These are phyloP conservation scores for Xestia ashworthii DNA, from an alignment of 2,888 invertebrate genomes.

Conservation along the genomic window DNA sequence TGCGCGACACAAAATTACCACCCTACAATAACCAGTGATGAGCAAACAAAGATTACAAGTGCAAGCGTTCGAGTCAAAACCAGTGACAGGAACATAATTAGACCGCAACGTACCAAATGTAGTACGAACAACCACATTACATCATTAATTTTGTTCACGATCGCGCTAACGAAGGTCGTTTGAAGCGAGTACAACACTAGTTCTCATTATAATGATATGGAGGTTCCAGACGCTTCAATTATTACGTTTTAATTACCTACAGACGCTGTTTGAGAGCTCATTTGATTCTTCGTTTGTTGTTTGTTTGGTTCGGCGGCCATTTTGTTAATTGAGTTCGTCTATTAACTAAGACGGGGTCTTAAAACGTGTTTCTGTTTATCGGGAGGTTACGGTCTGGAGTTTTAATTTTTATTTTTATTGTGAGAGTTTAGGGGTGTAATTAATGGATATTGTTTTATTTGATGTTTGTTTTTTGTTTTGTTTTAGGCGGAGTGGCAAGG, in stretches of 20 bases:
- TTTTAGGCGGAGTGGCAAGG: background rate
- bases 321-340: conserved; percentile 58
- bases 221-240: conserved; percentile 61
- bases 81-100: conserved; percentile 66
- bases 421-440: conserved; percentile 25
- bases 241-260: conserved; percentile 69
- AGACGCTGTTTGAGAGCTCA: conserved; percentile 53
- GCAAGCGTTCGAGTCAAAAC: conserved; percentile 51
- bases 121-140: conserved; percentile 58
- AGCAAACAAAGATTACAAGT: conserved; percentile 56
- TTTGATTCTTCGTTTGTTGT: conserved; percentile 55
- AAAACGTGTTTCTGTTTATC: conserved; percentile 54
- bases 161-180: conserved; percentile 65
- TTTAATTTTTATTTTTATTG: conserved; percentile 49
- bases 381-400: conserved; percentile 42
- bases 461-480: conserved; percentile 27
- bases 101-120: conserved; percentile 62
- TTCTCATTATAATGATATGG: conserved; percentile 63
- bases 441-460: conserved; percentile 40
- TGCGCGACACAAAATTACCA: conserved; percentile 17
- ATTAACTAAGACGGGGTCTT: conserved; percentile 47
- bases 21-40: conserved; percentile 43
- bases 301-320: conserved; percentile 51
- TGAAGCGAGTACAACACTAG: conserved; percentile 57
- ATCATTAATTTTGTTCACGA: conserved; percentile 66